phyloP scores from a whole-genome alignment of 2,113 vertebrate species.

The Oostethus manadensis region DNA sequence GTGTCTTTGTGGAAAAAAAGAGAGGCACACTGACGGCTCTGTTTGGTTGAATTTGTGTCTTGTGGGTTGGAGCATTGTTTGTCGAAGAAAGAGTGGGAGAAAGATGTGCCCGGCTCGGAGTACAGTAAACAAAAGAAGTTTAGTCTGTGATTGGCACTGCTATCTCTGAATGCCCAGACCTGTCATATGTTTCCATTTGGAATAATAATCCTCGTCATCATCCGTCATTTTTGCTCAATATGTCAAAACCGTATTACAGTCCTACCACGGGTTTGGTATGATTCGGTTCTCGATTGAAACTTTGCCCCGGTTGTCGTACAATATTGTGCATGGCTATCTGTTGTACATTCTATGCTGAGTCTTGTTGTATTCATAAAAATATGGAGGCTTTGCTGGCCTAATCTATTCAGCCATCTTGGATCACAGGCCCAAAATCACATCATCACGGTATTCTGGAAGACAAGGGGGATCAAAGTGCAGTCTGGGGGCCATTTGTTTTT shows the following conservation, averaged over 20 bases:
- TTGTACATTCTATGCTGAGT: no score
- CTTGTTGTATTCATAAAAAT: neutral
- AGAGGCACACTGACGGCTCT: neutral
- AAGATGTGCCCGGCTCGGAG: neutral
- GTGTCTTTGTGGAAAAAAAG: neutral
- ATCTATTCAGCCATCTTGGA: no score
- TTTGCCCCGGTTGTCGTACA: no score
- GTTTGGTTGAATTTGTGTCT: neutral
- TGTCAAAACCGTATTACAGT: neutral
- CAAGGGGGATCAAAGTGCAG: no score
- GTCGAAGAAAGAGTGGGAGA: neutral
- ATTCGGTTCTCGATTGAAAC: neutral
- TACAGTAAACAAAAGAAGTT: neutral
- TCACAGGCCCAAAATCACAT: no score
- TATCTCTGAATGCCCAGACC: neutral
- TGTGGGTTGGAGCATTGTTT: conserved; percentile 1
- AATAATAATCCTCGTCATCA: neutral
- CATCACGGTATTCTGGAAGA: no score
- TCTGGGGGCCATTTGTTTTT: no score
- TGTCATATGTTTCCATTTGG: neutral
- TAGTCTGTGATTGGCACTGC: neutral
- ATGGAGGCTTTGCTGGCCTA: neutral
- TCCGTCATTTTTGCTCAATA: neutral
- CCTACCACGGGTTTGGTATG: neutral
- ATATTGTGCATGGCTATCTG: no score